A percentile compares a stretch with the other conserved stretches of the same genome.
Conservation (phyloP, 2,888 invertebrate species). For the Agapostemon virescens region DNA sequence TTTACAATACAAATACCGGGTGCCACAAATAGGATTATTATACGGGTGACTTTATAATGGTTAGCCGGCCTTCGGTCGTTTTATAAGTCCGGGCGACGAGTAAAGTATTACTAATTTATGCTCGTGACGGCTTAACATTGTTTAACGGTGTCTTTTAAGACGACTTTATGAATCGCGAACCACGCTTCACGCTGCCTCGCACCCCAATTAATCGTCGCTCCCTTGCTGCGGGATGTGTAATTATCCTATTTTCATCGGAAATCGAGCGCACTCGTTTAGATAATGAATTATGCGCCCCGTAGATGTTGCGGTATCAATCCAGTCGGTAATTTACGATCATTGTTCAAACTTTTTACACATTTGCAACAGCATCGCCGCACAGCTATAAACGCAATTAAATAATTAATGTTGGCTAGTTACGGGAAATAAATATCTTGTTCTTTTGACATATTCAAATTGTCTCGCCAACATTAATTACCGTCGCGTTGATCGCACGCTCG, state of each 20-base stretch:
- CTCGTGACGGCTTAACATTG: slow-evolving; percentile 31
- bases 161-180: slow-evolving; percentile 34
- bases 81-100: slow-evolving; percentile 16
- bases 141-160: slow-evolving; percentile 26
- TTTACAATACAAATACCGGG: slow-evolving; percentile 41
- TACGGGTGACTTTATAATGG: slow-evolving; percentile 33
- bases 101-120: slow-evolving; percentile 37
- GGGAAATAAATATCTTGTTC: neutral
- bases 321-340: slow-evolving; percentile 29
- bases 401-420: neutral
- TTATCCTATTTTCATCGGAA: slow-evolving; percentile 37
- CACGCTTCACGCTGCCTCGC: slow-evolving; percentile 1
- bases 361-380: too few relatives aligned
- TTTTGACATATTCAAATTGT: neutral
- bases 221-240: slow-evolving; percentile 17
- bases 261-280: slow-evolving; percentile 22
- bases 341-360: slow-evolving; percentile 1
- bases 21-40: slow-evolving; percentile 43
- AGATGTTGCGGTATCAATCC: slow-evolving; percentile 36
- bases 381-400: neutral
- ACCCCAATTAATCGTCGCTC: slow-evolving; percentile 27
- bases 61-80: slow-evolving; percentile 6
- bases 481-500: neutral
- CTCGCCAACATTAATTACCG: neutral
- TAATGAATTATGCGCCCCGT: slow-evolving; percentile 29